Evolutionary conservation across 1,140 invertebrate genomes (phyloP), one percentile per base, ranked within the genome.

Genomic region (Fragariocoptes setiger): DNA sequence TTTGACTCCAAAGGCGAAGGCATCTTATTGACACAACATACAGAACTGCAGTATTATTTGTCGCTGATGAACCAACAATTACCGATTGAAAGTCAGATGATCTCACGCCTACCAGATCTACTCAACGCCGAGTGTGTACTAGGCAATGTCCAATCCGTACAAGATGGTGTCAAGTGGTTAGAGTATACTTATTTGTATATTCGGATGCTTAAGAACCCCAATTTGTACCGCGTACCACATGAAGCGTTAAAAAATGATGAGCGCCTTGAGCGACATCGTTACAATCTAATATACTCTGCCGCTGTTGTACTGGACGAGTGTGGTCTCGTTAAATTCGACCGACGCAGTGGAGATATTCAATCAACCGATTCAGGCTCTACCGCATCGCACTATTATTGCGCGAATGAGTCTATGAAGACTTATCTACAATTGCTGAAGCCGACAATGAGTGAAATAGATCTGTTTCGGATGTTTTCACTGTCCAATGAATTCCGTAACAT

Each of bases 1-100:
- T 97, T 95, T 59, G 90, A 99, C 51, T 86, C 78, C 1, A 88
- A 92, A 60, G 92, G 92, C 46, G 83, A 94, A 62, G 92, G 90
- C 53, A 95, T 99, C 49, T 66, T 99, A 14, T 90, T 99, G 21
- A 99, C 92, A 0, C 95, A 95, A 58, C 88, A 99, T 57, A 85
- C 78, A 49, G 90, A 99, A 60, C 64, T 99, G 3, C 88, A 95
- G 52, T 99, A 90, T 57, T 99, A 99, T 59, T 63, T 99, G 12
- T 95, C 86, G 0, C 62, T 99, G 17, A 64, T 97, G 44, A 99
- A 99, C 63, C 86, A 97, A 56, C 90, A 59, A 54, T 51, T 69
- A 21, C 66, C 66, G 1, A 60, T 69, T 40, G 66, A 68, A 50
- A 64, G 62, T 45, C 67, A 70, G 53, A 58, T 69, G 50, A 58